A percentile compares a stretch with the other conserved stretches of the same genome.
Evolutionary conservation across 1,140 invertebrate genomes (phyloP).

Genomic region (Cherax quadricarinatus): DNA sequence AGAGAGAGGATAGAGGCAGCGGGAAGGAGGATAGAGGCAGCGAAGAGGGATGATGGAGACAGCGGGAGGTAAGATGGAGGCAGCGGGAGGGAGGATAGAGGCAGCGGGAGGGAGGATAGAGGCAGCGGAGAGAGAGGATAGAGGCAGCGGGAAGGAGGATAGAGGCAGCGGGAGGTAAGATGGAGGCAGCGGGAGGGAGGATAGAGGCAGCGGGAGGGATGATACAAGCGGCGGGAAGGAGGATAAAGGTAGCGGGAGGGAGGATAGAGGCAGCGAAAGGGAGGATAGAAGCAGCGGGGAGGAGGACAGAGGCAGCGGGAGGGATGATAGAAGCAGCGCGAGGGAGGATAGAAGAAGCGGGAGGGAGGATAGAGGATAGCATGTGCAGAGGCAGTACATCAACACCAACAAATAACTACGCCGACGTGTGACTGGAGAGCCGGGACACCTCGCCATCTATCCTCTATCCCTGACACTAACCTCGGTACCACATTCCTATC

Average conservation of each 20-base stretch:
- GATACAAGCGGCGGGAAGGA: background rate
- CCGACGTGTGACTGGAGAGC: conserved; percentile 7
- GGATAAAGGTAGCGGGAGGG: too few relatives aligned
- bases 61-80: background rate
- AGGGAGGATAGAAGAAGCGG: background rate
- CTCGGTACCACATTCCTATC: too few relatives aligned
- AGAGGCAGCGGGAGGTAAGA: background rate
- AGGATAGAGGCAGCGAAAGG: background rate
- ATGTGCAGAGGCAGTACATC: conserved; percentile 13
- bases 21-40: background rate
- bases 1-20: background rate
- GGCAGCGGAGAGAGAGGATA: background rate
- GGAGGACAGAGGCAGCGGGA: background rate
- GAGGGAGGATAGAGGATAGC: background rate
- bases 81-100: background rate
- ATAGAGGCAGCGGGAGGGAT: background rate
- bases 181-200: too few relatives aligned
- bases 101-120: background rate
- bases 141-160: background rate
- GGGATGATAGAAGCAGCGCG: background rate
- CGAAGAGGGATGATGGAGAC: background rate
- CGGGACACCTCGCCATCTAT: conserved; percentile 32
- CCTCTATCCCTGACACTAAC: background rate
- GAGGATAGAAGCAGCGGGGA: background rate
- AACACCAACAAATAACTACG: conserved; percentile 43